phyloP scores from a whole-genome alignment of 2,888 invertebrate species.

The Netelia melanura region DNA sequence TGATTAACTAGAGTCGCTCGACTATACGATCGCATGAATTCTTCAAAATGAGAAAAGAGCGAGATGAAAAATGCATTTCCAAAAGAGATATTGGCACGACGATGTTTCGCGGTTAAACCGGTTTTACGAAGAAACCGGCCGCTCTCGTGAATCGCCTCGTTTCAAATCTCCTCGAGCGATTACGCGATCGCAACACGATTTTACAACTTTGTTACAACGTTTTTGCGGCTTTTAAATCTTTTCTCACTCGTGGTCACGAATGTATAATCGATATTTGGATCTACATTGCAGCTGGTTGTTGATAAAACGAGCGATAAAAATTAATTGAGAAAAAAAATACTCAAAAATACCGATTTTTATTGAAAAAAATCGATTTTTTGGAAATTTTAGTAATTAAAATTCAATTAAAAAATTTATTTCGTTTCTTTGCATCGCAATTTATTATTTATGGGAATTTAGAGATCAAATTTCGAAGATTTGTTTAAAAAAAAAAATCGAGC shows the following conservation, averaged over 20 bases:
- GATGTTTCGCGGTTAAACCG: conserved; percentile 45
- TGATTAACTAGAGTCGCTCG: conserved; percentile 21
- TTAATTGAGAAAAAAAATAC: not conserved
- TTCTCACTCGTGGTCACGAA: not conserved
- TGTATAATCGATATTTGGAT: conserved; percentile 1
- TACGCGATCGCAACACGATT: conserved; percentile 8
- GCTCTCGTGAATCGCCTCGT: not conserved
- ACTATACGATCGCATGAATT: conserved; percentile 26
- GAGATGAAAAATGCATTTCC: conserved; percentile 41
- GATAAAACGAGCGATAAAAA: not conserved
- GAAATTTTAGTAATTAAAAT: not conserved
- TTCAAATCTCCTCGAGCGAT: conserved; percentile 34
- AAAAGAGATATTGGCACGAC: conserved; percentile 55
- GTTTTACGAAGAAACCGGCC: conserved; percentile 49
- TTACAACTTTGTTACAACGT: conserved; percentile 18
- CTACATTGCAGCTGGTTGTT: not conserved
- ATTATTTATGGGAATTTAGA: not conserved
- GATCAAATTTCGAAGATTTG: too few species aligned
- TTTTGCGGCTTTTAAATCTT: conserved; percentile 3
- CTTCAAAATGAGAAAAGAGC: not conserved
- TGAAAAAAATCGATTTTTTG: not conserved
- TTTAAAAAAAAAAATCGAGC: not conserved
- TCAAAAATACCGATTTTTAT: not conserved
- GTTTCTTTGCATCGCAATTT: not conserved
- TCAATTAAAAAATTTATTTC: not conserved